phyloP scores from a whole-genome alignment of 1,140 invertebrate species.

The Drosophila prosaltans region DNA sequence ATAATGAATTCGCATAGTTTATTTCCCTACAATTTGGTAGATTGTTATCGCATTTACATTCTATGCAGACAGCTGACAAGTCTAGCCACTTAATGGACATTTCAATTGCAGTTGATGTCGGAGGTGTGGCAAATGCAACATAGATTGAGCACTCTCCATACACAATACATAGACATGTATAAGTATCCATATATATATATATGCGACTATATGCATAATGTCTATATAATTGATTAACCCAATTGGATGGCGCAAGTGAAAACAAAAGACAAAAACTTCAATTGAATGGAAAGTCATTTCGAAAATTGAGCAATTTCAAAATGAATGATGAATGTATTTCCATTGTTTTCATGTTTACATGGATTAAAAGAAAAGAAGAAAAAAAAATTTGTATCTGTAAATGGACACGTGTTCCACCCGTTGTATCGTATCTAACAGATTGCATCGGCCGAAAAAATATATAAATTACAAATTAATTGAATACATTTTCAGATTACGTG shows the following conservation, averaged over 20 bases:
- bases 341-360: background rate
- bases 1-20: constrained; percentile 23
- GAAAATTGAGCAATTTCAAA: constrained; percentile 37
- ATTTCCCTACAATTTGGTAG: constrained; percentile 25
- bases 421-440: constrained; percentile 11
- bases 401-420: constrained; percentile 30
- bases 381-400: constrained; percentile 2
- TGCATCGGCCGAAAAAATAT: constrained; percentile 22
- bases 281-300: constrained; percentile 45
- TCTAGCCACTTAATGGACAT: constrained; percentile 51
- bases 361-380: too few species aligned
- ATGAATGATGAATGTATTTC: constrained; percentile 13
- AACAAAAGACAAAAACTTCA: constrained; percentile 55
- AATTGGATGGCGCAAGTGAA: constrained; percentile 40
- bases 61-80: constrained; percentile 56
- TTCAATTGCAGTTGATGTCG: constrained; percentile 67
- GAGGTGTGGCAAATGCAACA: constrained; percentile 56
- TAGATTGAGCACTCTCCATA: constrained; percentile 60
- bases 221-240: constrained; percentile 62
- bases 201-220: constrained; percentile 1
- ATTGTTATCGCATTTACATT: constrained; percentile 59
- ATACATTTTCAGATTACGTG: background rate
- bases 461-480: constrained; percentile 70
- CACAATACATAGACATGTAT: background rate
- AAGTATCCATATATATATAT: background rate